Base-by-base conservation (phyloP, 92 coral and sea anemone species). In the Palythoa grandis region DNA sequence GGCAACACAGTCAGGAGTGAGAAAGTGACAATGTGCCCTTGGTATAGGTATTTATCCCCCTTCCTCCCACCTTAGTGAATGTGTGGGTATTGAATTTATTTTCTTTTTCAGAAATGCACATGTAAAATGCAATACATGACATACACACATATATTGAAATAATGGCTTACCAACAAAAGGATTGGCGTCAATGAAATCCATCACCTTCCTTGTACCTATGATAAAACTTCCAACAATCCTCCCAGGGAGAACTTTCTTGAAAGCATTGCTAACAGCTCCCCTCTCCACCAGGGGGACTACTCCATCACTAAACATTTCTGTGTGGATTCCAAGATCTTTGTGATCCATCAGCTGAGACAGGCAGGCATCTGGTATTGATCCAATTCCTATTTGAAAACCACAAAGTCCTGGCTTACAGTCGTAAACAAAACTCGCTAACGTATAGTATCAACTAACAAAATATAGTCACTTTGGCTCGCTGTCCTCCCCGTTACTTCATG, bases 261-360 rank as follows among this genome's bases (percentile, higher is more conserved):
- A 83, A 57, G 95, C 95, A 82, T 96, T 96, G n/a, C 96, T 96
- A 23, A 96, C 89, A 16, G 98, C 98, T 53, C 98, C 98, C 29
- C 91, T 58, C 61, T 96, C 94, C 38, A 91, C 94, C 57, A 96
- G 82, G 50, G 93, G 91, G 7, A 96, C 98, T 2, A 96, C 96
- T 47, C 98, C 98, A 89, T 96, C 98, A 82, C 98, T 96, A 73
- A 96, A 96, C 98, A 96, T 96, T 91, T 96, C 98, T 9, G 98
- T 84, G 83, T 96, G 98, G 74, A 96, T 93, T 4, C 98, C 98
- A 74, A 96, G 95, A 69, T 96, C 91, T 79, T 88, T 96, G 89
- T 96, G 98, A 61, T 96, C 88, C 83, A 84, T 47, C 58, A 96
- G 82, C 23, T 93, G 86, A 65, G 93, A 74, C 80, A 96, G 84